Evolutionary conservation across 2,797 vertebrate genomes (phyloP), one percentile per base, ranked within the genome.

Genomic region (Hemibagrus guttatus): DNA sequence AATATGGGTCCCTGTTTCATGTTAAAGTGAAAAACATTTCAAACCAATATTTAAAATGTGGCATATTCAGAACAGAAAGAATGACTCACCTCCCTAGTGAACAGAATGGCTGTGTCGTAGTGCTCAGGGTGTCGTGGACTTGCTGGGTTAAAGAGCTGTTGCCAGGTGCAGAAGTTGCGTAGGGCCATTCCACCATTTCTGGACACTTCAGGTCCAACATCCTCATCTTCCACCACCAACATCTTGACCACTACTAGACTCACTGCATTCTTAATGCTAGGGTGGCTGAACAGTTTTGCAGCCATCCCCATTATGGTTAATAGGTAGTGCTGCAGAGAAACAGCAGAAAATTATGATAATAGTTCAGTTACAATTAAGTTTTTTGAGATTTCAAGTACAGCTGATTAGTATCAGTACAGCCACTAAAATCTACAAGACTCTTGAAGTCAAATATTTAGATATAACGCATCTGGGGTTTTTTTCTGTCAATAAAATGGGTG

Each of bases 141-240:
- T 0, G 92, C 90, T 0, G 96, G 96, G 91, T 99, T 99, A 93
- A 98, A 96, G n/a, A 63, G 91, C 85, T 96, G 96, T 90, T 99
- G 98, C 98, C 98, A 99, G 88, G 89, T 95, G 90, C 98, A 99
- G 95, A 99, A 99, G 94, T 97, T 98, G 12, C 97, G 95, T 23
- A 99, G 94, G 0, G 96, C 96, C 59, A 99, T 94, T 0, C 96
- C 97, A 0, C 97, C 98, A 0, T 98, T 99, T 92, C 95, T 97
- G 0, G 98, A 99, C 52, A 98, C 90, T 83, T 95, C 93, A 0
- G 97, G 98, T 7, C 98, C 98, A 0, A 89, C 93, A 0, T 94
- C 94, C 11, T 93, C 95, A 0, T 98, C 96, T 58, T 98, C 97
- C 85, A 98, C 93, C 71, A 99, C 93, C 91, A 99, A 79, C 93